Conservation (phyloP, 92 coral and sea anemone species). For the Muricea muricata region DNA sequence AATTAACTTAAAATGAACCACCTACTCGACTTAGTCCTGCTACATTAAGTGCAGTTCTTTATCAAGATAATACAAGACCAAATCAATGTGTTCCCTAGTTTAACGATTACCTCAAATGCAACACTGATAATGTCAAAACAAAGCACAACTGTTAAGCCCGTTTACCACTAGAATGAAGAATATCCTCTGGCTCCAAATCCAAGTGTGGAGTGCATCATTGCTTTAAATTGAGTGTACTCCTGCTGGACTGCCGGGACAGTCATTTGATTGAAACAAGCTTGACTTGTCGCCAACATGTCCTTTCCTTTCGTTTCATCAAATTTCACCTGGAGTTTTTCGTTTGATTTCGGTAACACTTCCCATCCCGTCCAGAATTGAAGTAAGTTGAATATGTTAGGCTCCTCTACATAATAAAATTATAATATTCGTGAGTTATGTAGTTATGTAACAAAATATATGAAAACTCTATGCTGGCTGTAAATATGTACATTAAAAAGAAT, state of each 20-base stretch:
- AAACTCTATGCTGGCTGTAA: too few relatives aligned
- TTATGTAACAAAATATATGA: not conserved
- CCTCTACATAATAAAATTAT: not conserved
- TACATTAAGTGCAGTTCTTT: too few relatives aligned
- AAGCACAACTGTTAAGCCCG: not conserved
- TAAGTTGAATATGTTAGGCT: not conserved
- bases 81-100: too few relatives aligned
- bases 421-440: not conserved
- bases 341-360: constrained; percentile 7
- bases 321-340: constrained; percentile 1
- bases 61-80: too few relatives aligned
- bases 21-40: too few relatives aligned
- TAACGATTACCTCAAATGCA: too few relatives aligned
- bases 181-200: constrained; percentile 13
- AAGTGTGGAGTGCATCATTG: not conserved
- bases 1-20: too few relatives aligned
- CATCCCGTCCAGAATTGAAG: constrained; percentile 5
- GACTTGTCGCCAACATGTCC: not conserved
- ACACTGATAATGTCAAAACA: too few relatives aligned
- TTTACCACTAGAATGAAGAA: not conserved
- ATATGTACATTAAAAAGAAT: too few relatives aligned
- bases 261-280: not conserved
- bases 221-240: not conserved
- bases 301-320: not conserved
- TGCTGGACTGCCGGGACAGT: constrained; percentile 14